Base-by-base conservation (phyloP, 2,797 vertebrate genomes). In the Sebastes glaucus region DNA sequence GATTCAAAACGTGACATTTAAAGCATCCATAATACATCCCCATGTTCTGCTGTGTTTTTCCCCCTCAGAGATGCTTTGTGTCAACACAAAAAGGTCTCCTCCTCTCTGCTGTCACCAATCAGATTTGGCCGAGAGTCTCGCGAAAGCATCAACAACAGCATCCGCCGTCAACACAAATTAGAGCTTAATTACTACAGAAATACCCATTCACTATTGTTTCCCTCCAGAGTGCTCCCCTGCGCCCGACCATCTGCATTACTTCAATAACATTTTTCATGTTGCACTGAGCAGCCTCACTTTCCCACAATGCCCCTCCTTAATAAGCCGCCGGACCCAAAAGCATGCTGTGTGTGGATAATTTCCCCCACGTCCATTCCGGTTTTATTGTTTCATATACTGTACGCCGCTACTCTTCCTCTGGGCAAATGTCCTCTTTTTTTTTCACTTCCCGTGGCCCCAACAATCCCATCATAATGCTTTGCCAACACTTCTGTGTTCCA, bases 141-240 rank as follows among this genome's bases (percentile, higher is more conserved):
- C 56, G 46, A 88, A 91, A 89, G 78, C 80, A 87, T 92, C 85
- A 77, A 82, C 88, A 52, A 46, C 62, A 14, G 61, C 74, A 71
- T 91, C 83, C 69, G 77, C 91, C 88, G 83, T 93, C 93, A 92
- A 89, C 87, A 89, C 89, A 88, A 93, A 96, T 95, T 94, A 93
- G 87, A 85, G 87, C 86, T 90, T 93, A 93, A 95, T 95, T 92
- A 89, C 86, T 69, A 88, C 85, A 90, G 90, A 87, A 91, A 89
- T 74, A 77, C 62, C 91, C 87, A 87, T 93, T 92, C 88, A 88
- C 90, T 49, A 91, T 93, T 92, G 90, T 93, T 87, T 78, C 77
- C 85, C 88, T 73, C 65, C 28, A 28, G 86, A 88, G 85, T 42
- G 71, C 84, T 87, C 86, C 90, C 89, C 74, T 67, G 90, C 60